Evolutionary conservation across 92 coral and sea anemone species (phyloP).

Genomic region (Porites evermanni): DNA sequence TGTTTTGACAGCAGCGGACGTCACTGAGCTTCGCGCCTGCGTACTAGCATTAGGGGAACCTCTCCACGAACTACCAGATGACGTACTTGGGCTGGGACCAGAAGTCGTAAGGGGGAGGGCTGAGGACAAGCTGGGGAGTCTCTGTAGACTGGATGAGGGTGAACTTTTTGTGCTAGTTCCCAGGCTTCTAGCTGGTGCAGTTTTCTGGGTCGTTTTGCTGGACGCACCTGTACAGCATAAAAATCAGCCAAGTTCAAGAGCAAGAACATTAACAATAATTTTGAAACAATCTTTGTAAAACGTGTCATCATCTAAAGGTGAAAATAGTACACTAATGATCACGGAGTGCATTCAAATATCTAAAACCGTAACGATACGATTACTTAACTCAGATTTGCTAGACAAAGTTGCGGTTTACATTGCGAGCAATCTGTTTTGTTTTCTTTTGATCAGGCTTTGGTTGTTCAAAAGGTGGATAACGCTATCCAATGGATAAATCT

Average conservation of each 20-base stretch:
- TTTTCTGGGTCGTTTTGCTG: conserved; percentile 32
- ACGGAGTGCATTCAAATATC: too few species aligned
- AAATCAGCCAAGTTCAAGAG: background rate
- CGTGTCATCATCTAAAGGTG: too few species aligned
- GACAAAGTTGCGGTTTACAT: too few species aligned
- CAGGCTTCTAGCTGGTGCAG: conserved; percentile 10
- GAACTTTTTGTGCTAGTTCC: conserved; percentile 62
- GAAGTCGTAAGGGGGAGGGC: conserved; percentile 75
- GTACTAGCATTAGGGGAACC: conserved; percentile 38
- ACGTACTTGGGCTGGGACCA: conserved; percentile 34
- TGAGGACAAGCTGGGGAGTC: conserved; percentile 75
- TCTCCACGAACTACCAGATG: conserved; percentile 34
- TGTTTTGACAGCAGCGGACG: conserved; percentile 31
- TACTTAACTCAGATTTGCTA: too few species aligned
- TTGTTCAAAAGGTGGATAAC: too few species aligned
- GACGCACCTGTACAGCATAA: background rate
- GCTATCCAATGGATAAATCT: too few species aligned
- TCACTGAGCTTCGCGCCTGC: conserved; percentile 16
- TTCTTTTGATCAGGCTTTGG: too few species aligned
- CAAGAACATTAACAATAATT: background rate
- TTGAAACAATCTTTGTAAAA: too few species aligned
- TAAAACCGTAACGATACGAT: too few species aligned
- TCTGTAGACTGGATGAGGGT: conserved; percentile 83
- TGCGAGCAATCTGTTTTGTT: too few species aligned
- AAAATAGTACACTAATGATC: too few species aligned